Conservation (phyloP, 2,888 invertebrate genomes). For the Drosophila nigricruria region DNA sequence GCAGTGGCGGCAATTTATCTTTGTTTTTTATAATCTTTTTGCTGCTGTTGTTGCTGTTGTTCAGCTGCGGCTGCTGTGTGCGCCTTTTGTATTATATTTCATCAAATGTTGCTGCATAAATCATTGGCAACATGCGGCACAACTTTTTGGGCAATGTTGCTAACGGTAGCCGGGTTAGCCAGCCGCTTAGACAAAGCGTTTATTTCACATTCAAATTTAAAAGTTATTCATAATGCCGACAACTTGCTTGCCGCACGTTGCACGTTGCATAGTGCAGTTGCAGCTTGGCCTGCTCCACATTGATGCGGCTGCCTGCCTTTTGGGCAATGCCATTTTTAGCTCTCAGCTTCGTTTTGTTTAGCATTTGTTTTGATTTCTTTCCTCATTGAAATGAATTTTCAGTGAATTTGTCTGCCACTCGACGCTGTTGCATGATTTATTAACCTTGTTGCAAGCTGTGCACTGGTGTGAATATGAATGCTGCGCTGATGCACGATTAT, state of each 20-base stretch:
- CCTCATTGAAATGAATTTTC: slow-evolving; percentile 61
- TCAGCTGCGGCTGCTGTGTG: slow-evolving; percentile 51
- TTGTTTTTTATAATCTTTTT: slow-evolving; percentile 48
- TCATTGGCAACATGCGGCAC: slow-evolving; percentile 65
- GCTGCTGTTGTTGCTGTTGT: slow-evolving; percentile 18
- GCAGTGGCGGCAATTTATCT: slow-evolving; percentile 73
- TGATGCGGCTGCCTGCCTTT: slow-evolving; percentile 69
- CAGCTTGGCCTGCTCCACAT: slow-evolving; percentile 65
- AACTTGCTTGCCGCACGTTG: slow-evolving; percentile 45
- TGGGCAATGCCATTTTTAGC: slow-evolving; percentile 58
- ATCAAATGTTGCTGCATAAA: slow-evolving; percentile 79
- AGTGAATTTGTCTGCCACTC: slow-evolving; percentile 78
- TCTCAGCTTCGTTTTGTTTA: slow-evolving; percentile 54
- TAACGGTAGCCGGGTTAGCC: slow-evolving; percentile 68
- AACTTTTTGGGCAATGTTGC: slow-evolving; percentile 57
- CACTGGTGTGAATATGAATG: slow-evolving; percentile 75
- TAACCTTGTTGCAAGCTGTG: slow-evolving; percentile 68
- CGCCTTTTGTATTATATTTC: slow-evolving; percentile 78
- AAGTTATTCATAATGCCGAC: slow-evolving; percentile 80
- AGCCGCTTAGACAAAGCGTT: slow-evolving; percentile 74
- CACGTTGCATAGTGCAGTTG: slow-evolving; percentile 14
- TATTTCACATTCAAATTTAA: slow-evolving; percentile 79
- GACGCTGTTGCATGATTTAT: slow-evolving; percentile 73
- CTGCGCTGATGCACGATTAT: slow-evolving; percentile 72
- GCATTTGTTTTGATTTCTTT: slow-evolving; percentile 68